Percentiles rank a stretch among this genome's conserved stretches.
Conservation (phyloP, 2,797 vertebrate genomes). For the Ptychobarbus kaznakovi region DNA sequence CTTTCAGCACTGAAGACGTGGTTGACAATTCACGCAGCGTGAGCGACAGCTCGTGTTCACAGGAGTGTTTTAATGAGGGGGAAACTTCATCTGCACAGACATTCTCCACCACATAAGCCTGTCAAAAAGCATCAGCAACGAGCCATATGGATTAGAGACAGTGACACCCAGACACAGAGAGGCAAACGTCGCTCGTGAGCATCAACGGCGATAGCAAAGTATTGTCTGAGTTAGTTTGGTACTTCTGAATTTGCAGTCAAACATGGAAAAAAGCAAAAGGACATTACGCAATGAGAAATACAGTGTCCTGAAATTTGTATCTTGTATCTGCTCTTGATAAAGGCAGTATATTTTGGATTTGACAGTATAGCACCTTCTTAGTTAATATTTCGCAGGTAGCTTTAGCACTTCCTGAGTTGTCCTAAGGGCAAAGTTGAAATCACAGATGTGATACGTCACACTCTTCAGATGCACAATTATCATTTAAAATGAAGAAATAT, state of each 20-base stretch:
- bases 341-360: constrained; percentile 24
- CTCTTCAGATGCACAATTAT: background rate
- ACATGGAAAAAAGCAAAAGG: background rate
- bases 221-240: constrained; percentile 36
- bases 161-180: constrained; percentile 28
- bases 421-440: background rate
- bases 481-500: background rate
- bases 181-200: constrained; percentile 10
- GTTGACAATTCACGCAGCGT: constrained; percentile 31
- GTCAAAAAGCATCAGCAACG: constrained; percentile 19
- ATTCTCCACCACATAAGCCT: constrained; percentile 31
- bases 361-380: constrained; percentile 38
- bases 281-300: background rate
- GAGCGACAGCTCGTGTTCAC: constrained; percentile 33
- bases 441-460: background rate
- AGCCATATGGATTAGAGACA: constrained; percentile 32
- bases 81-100: constrained; percentile 40
- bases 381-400: constrained; percentile 40
- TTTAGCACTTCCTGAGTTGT: constrained; percentile 11
- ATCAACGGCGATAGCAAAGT: background rate
- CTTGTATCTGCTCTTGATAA: constrained; percentile 9
- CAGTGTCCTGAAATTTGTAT: background rate
- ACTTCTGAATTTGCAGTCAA: constrained; percentile 23
- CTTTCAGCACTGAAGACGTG: constrained; percentile 16
- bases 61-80: constrained; percentile 54